Conservation (phyloP, 2,888 invertebrate species). For the Drosophila pegasa region DNA sequence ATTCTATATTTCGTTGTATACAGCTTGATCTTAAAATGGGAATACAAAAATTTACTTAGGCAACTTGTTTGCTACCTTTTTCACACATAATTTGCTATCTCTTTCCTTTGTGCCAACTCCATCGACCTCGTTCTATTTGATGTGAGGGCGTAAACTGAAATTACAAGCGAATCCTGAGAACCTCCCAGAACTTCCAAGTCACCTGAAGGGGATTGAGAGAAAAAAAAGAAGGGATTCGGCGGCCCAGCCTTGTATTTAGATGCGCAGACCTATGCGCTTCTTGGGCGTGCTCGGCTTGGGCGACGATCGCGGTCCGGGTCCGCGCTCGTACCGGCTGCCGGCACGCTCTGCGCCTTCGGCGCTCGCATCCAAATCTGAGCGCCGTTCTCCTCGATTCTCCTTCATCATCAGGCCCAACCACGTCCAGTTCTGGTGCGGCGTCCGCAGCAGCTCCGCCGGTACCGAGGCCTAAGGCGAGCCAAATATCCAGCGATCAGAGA, state of each 20-base stretch:
- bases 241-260: not conserved
- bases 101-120: conserved; percentile 4
- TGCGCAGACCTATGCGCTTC: not conserved
- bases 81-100: conserved; percentile 6
- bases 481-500: too few relatives aligned
- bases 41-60: not conserved
- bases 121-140: conserved; percentile 16
- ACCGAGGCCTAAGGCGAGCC: not conserved
- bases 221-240: not conserved
- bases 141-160: conserved; percentile 20
- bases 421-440: too few relatives aligned
- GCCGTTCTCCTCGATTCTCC: not conserved
- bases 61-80: not conserved
- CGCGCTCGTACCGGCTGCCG: not conserved
- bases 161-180: not conserved
- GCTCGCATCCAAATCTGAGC: not conserved
- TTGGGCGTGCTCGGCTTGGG: not conserved
- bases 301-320: not conserved
- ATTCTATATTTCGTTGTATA: not conserved
- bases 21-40: not conserved
- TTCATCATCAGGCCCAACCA: not conserved
- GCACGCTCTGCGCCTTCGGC: too few relatives aligned
- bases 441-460: not conserved
- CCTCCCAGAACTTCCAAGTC: too few relatives aligned
- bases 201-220: not conserved